Evolutionary conservation across 2,797 vertebrate genomes (phyloP).

Genomic region (Pipistrellus pygmaeus): DNA sequence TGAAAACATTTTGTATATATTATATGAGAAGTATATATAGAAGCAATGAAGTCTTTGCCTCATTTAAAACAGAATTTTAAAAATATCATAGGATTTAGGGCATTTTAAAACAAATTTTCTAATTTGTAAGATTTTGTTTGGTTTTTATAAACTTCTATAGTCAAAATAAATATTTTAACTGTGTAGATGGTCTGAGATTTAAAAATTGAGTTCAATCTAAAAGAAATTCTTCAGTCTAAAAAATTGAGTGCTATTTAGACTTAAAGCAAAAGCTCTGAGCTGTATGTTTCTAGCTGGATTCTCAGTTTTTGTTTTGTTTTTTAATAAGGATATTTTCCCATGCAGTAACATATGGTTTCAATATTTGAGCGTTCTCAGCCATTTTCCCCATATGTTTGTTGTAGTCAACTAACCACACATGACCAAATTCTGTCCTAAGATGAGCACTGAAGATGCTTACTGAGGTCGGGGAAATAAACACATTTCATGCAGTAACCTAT

Average conservation of each 20-base stretch:
- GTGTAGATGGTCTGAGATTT: conserved; percentile 2
- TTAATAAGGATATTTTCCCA: conserved; percentile 81
- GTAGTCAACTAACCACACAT: conserved; percentile 72
- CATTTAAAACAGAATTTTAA: conserved; percentile 45
- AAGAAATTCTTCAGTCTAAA: conserved; percentile 25
- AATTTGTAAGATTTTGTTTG: conserved; percentile 23
- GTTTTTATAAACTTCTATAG: neutral
- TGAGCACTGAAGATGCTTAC: conserved; percentile 53
- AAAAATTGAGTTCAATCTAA: neutral
- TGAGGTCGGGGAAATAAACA: neutral
- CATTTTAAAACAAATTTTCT: conserved; percentile 39
- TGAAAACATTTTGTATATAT: neutral
- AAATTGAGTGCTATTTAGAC: neutral
- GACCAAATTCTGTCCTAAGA: conserved; percentile 73
- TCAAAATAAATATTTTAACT: conserved; percentile 41
- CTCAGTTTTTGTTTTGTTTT: conserved; percentile 80
- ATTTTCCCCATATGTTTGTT: conserved; percentile 70
- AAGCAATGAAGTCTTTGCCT: neutral
- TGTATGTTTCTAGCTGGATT: conserved; percentile 68
- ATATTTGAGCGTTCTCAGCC: conserved; percentile 76
- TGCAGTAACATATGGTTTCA: conserved; percentile 82
- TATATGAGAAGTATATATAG: neutral
- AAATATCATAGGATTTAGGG: neutral
- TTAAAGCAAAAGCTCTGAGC: conserved; percentile 62
- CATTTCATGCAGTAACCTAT: neutral